These are phyloP conservation scores for Trachelus iudaicus DNA, from an alignment of 2,888 invertebrate genomes.

Conservation along the genomic window DNA sequence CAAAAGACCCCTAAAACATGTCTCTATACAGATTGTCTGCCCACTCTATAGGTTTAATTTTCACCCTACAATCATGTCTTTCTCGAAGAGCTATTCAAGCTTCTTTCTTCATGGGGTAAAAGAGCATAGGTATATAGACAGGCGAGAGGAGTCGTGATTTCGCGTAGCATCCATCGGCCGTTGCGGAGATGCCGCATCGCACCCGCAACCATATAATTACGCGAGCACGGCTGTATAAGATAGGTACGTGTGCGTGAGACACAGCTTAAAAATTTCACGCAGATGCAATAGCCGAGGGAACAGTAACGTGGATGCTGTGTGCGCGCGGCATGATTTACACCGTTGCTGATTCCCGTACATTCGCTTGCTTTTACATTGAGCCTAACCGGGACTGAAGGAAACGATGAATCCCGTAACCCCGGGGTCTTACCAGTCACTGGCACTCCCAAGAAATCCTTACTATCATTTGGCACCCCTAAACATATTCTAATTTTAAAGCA, in stretches of 20 bases:
- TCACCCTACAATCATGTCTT: too few species aligned
- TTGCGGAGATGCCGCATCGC: slow-evolving; percentile 30
- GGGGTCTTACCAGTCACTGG: slow-evolving; percentile 1
- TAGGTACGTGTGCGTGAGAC: slow-evolving; percentile 17
- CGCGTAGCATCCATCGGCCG: too few species aligned
- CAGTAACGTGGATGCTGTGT: slow-evolving; percentile 13
- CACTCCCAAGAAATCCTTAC: too few species aligned
- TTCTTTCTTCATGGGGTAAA: too few species aligned
- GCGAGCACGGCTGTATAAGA: slow-evolving; percentile 31
- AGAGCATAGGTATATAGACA: too few species aligned
- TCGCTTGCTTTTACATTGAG: slow-evolving; percentile 28
- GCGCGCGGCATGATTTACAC: slow-evolving; percentile 44
- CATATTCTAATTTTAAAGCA: too few species aligned
- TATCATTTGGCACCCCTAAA: too few species aligned
- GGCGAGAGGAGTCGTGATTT: too few species aligned
- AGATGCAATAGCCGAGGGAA: neutral
- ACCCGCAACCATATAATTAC: slow-evolving; percentile 46
- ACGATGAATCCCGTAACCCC: neutral
- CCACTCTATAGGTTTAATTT: too few species aligned
- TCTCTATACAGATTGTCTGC: too few species aligned
- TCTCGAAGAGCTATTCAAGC: too few species aligned
- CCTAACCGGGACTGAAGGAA: slow-evolving; percentile 1
- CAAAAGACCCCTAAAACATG: too few species aligned
- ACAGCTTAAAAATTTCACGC: neutral
- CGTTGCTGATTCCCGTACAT: slow-evolving; percentile 39